Evolutionary conservation across 2,797 vertebrate genomes (phyloP), one percentile per base, ranked within the genome.

Genomic region (Anabas testudineus): DNA sequence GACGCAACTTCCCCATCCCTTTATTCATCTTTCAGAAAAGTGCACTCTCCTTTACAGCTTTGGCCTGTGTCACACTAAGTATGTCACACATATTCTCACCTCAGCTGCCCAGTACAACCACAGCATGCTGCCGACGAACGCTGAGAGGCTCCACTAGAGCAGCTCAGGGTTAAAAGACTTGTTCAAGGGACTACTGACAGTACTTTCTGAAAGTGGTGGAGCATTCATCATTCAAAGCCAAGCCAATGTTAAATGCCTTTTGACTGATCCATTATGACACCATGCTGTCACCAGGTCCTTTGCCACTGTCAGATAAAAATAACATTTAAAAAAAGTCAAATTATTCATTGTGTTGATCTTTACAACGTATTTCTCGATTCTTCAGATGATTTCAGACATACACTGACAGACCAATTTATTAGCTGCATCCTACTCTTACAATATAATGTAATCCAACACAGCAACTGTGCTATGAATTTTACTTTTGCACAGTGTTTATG

Each of bases 111-210:
- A 19, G 52, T 36, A 21, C 57, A 34, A 48, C 49, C 24, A 24
- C 4, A 52, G 1, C 56, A 15, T 10, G 64, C 62, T 2, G 18
- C 55, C 54, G 46, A 13, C 67, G 55, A 67, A 62, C 24, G 4
- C 26, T 28, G 39, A 82, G 46, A 51, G 18, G 22, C 21, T 54
- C 34, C 21, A 14, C 18, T 36, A 22, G 37, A 36, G 58, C 61
- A 24, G 54, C 42, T 41, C 30, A 34, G 19, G 41, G 51, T 48
- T 67, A 30, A 60, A 51, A 19, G 34, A 60, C 48, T 45, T 30
- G 41, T 77, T 74, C 49, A 32, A 3, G n/a, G 30, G 45, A 67
- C 43, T 39, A 61, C 10, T 22, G 47, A 69, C 43, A 24, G 13
- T 36, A 14, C 6, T 3, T 26, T 28, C 39, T 22, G 3, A 45